Conservation (phyloP, 2,888 invertebrate species). For the Clitarchus hookeri region DNA sequence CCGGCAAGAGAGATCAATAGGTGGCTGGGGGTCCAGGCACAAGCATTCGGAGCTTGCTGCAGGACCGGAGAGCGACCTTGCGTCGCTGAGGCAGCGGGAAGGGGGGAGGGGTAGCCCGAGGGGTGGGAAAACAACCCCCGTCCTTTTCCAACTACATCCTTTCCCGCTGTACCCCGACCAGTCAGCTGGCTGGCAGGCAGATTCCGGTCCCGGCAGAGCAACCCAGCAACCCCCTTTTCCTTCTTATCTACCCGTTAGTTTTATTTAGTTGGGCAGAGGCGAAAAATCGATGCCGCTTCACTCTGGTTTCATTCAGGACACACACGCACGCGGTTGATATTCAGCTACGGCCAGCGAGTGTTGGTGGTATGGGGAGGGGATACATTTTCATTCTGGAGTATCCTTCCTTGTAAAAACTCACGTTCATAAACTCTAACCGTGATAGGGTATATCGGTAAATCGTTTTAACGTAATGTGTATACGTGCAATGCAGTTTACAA, state of each 20-base stretch:
- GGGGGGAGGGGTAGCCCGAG: not conserved
- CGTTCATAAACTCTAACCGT: too few species aligned
- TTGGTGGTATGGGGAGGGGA: not conserved
- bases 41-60: not conserved
- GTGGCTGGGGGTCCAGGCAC: conserved; percentile 1
- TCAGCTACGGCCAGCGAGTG: not conserved
- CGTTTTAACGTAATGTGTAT: too few species aligned
- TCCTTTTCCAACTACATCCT: not conserved
- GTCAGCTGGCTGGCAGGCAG: not conserved
- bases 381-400: not conserved
- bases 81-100: not conserved
- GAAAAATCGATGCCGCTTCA: not conserved
- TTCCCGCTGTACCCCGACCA: not conserved
- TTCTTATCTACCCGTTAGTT: not conserved
- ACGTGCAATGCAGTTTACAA: too few species aligned
- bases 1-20: not conserved
- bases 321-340: not conserved
- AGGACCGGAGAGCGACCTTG: conserved; percentile 14
- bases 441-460: too few species aligned
- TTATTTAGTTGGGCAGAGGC: not conserved
- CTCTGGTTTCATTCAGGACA: conserved; percentile 1
- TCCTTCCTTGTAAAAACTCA: too few species aligned
- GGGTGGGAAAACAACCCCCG: not conserved
- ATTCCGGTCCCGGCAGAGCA: not conserved
- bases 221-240: not conserved